These are phyloP conservation scores for Myotis pilosus DNA, from an alignment of 2,797 vertebrate genomes.

Conservation along the genomic window DNA sequence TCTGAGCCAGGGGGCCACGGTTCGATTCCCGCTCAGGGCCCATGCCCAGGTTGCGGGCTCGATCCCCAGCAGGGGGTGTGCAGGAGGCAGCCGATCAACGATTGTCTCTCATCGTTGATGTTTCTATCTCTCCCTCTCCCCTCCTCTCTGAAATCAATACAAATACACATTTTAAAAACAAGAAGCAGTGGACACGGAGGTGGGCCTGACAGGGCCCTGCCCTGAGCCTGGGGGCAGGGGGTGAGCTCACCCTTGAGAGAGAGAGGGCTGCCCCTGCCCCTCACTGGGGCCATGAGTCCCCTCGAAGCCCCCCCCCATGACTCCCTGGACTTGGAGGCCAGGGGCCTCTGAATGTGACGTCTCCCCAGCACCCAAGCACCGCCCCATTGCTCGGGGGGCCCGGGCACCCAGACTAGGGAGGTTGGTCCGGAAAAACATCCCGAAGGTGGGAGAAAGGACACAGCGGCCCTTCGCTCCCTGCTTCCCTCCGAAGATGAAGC, in stretches of 20 bases:
- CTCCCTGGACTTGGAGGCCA: background rate
- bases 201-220: fast-evolving
- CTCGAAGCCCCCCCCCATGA: background rate
- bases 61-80: no score
- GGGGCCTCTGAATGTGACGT: background rate
- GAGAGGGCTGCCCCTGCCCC: background rate
- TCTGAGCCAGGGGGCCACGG: no score
- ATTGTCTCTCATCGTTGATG: no score
- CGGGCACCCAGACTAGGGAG: background rate
- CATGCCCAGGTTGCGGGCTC: no score
- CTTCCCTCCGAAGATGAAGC: background rate
- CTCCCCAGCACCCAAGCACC: fast-evolving
- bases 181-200: background rate
- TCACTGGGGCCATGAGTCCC: background rate
- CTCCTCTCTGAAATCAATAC: no score
- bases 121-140: no score
- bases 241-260: background rate
- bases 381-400: background rate
- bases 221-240: fast-evolving
- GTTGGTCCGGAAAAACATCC: background rate
- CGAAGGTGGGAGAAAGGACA: background rate
- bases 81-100: no score
- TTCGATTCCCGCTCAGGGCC: no score
- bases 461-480: background rate
- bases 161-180: no score